A percentile compares a stretch with the other conserved stretches of the same genome.
These are phyloP conservation scores for Leucania comma DNA, from an alignment of 2,888 invertebrate species.

Conservation along the genomic window DNA sequence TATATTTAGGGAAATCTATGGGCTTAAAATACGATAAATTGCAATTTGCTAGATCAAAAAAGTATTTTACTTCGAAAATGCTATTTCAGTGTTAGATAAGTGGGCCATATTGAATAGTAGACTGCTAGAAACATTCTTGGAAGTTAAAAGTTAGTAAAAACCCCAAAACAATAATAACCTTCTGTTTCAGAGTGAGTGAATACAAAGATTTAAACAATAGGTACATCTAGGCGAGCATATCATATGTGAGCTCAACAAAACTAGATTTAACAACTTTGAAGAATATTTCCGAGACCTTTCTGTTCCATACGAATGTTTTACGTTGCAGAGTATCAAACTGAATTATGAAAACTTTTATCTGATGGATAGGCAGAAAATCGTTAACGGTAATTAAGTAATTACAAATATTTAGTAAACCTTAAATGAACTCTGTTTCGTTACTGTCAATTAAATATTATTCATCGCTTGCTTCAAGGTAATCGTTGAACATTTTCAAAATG, in stretches of 20 bases:
- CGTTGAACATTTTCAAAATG: constrained; percentile 17
- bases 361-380: not conserved
- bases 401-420: constrained; percentile 10
- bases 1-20: not conserved
- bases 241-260: not conserved
- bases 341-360: not conserved
- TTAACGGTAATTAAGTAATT: constrained; percentile 19
- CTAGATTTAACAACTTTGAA: not conserved
- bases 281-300: not conserved
- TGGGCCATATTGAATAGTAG: not conserved
- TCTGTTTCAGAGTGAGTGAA: not conserved
- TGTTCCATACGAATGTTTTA: not conserved
- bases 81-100: not conserved
- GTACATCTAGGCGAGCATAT: constrained; percentile 6
- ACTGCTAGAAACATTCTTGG: not conserved
- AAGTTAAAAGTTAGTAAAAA: not conserved
- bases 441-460: constrained; percentile 35
- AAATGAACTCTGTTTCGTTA: constrained; percentile 26
- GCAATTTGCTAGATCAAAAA: too few relatives aligned
- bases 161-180: not conserved
- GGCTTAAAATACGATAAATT: not conserved
- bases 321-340: not conserved
- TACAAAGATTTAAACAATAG: not conserved
- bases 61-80: not conserved
- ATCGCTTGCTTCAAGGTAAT: constrained; percentile 15